Evolutionary conservation across 2,113 vertebrate genomes (phyloP).

Genomic region (Bos javanicus): DNA sequence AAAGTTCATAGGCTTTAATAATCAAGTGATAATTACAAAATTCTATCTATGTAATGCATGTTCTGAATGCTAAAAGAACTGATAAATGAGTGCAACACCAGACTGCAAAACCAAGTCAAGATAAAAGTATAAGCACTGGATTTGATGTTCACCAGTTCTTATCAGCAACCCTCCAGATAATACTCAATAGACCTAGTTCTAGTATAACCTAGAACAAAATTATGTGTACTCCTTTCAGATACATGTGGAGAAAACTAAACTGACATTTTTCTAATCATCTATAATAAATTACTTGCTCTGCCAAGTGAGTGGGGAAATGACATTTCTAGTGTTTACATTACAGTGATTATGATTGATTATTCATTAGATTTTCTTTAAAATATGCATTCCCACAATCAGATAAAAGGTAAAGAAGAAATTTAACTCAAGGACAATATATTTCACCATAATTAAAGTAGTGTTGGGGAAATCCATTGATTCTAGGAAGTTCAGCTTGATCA

Average conservation of each 20-base stretch:
- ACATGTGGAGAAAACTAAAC: not conserved
- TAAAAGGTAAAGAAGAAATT: not conserved
- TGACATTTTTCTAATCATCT: constrained; percentile 5
- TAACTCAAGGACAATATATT: not conserved
- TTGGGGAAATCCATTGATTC: not conserved
- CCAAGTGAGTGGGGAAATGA: not conserved
- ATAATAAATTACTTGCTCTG: not conserved
- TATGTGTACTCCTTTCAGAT: not conserved
- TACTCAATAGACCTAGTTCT: not conserved
- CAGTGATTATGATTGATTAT: not conserved
- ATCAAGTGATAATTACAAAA: not conserved
- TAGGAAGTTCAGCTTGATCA: not conserved
- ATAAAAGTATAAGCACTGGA: not conserved
- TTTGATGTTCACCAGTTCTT: not conserved
- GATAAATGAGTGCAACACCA: not conserved
- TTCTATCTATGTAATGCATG: not conserved
- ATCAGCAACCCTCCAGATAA: not conserved
- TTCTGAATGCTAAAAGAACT: not conserved
- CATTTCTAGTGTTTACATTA: not conserved
- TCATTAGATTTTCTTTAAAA: not conserved
- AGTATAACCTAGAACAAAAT: not conserved
- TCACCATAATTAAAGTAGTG: not conserved
- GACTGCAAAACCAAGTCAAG: not conserved
- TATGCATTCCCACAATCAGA: not conserved
- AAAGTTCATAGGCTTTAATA: not conserved